phyloP scores from a whole-genome alignment of 2,113 vertebrate genomes.

The Etheostoma cragini region DNA sequence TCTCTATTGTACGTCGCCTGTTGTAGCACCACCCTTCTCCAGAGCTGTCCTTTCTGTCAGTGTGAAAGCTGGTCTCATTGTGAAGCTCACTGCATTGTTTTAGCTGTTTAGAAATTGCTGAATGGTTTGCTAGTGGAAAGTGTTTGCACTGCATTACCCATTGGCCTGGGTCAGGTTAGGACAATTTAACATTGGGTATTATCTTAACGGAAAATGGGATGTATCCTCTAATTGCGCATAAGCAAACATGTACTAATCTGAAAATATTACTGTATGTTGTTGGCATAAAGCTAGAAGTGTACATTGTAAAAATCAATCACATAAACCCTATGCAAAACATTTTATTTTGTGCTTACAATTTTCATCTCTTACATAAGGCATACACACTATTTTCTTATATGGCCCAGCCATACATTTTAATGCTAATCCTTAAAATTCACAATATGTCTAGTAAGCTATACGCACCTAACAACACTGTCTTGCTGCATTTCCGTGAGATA shows the following conservation, averaged over 20 bases:
- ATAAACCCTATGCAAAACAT: slow-evolving; percentile 58
- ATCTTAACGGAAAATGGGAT: slow-evolving; percentile 14
- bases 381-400: slow-evolving; percentile 61
- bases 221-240: background rate
- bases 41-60: slow-evolving; percentile 63
- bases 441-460: slow-evolving; percentile 51
- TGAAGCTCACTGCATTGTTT: slow-evolving; percentile 72
- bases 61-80: slow-evolving; percentile 70
- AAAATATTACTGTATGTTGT: background rate
- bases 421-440: slow-evolving; percentile 50
- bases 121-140: slow-evolving; percentile 76
- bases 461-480: slow-evolving; percentile 63
- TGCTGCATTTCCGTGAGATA: slow-evolving; percentile 48
- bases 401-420: slow-evolving; percentile 76
- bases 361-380: slow-evolving; percentile 54
- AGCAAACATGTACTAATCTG: background rate
- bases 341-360: slow-evolving; percentile 80
- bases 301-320: slow-evolving; percentile 23
- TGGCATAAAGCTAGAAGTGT: background rate
- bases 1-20: slow-evolving; percentile 64
- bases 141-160: slow-evolving; percentile 79
- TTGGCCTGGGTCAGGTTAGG: slow-evolving; percentile 48
- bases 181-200: slow-evolving; percentile 33
- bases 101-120: slow-evolving; percentile 82
- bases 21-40: slow-evolving; percentile 65